Conservation (phyloP, 2,797 vertebrate species). For the Crenuchus spilurus region DNA sequence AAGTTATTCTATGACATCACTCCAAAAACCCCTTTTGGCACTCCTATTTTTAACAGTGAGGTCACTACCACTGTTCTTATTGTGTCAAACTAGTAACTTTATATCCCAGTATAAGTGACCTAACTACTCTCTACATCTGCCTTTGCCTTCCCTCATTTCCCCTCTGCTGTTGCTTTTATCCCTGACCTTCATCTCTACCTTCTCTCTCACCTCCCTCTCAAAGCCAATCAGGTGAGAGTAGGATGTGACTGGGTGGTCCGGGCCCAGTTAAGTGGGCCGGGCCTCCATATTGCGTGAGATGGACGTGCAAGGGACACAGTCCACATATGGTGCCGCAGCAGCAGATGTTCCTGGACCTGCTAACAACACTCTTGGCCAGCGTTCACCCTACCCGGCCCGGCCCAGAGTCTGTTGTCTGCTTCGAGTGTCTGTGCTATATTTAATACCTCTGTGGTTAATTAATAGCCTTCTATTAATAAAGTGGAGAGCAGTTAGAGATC, state of each 20-base stretch:
- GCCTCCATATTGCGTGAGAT: slow-evolving; percentile 47
- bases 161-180: slow-evolving; percentile 3
- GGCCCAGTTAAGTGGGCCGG: slow-evolving; percentile 21
- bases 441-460: slow-evolving; percentile 77
- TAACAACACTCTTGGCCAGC: slow-evolving; percentile 49
- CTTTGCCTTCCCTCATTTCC: neutral
- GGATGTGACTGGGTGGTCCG: slow-evolving; percentile 4
- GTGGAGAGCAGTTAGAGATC: slow-evolving; percentile 67
- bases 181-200: neutral
- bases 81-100: slow-evolving; percentile 4
- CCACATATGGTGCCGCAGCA: slow-evolving; percentile 43
- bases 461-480: slow-evolving; percentile 80
- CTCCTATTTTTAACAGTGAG: neutral
- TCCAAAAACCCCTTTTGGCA: neutral
- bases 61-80: neutral
- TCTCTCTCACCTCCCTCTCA: slow-evolving; percentile 9
- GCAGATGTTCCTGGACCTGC: slow-evolving; percentile 69
- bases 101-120: slow-evolving; percentile 15
- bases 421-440: slow-evolving; percentile 71
- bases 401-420: slow-evolving; percentile 68
- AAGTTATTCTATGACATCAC: neutral
- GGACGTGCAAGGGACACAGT: slow-evolving; percentile 47
- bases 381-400: slow-evolving; percentile 68
- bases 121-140: slow-evolving; percentile 26
- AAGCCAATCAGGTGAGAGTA: neutral